Evolutionary conservation across 2,888 invertebrate genomes (phyloP), one percentile per base, ranked within the genome.

Genomic region (Drosophila algonquin): DNA sequence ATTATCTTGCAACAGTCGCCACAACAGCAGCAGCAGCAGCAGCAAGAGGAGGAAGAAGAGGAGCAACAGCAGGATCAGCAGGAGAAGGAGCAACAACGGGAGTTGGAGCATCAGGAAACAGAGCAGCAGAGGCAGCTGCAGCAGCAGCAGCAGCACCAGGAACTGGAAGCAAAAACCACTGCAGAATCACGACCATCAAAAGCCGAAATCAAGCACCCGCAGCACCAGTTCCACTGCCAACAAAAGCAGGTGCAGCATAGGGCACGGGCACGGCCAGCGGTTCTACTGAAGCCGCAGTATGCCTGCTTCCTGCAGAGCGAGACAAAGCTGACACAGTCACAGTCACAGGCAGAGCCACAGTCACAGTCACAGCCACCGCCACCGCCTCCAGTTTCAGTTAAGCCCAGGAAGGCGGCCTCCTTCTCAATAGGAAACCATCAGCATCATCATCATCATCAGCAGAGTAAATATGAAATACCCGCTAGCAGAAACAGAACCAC

Each of bases 211-310:
- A 60, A 32, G 46, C 56, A 52, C 63, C 50, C 59, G 50, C 65
- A 61, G 55, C 75, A 30, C 30, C 24, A 24, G 24, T 5, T 52
- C 54, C 69, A 47, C 51, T 50, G 68, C 50, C 68, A 59, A 24
- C 40, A 50, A 53, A 40, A 45, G 16, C 45, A 35, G 18, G 16
- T 24, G 35, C 12, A 14, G 40, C 73, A 61, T 71, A 71, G 87
- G 73, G 57, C 83, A 79, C 81, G 86, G 65, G 57, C 83, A 79
- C 80, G 86, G 65, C 79, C 84, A 1, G 73, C 89, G 32, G 90
- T 91, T 40, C 79, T 91, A 21, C 80, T 87, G 62, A 90, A 92
- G 60, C 91, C 91, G 3, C 89, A 91, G 69, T 91, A 92, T 73
- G 92, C 91, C 24, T 90, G 90, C 63, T 92, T 91, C 71, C 75